These are phyloP conservation scores for Geotrupes spiniger DNA, from an alignment of 2,888 invertebrate genomes.

Conservation along the genomic window DNA sequence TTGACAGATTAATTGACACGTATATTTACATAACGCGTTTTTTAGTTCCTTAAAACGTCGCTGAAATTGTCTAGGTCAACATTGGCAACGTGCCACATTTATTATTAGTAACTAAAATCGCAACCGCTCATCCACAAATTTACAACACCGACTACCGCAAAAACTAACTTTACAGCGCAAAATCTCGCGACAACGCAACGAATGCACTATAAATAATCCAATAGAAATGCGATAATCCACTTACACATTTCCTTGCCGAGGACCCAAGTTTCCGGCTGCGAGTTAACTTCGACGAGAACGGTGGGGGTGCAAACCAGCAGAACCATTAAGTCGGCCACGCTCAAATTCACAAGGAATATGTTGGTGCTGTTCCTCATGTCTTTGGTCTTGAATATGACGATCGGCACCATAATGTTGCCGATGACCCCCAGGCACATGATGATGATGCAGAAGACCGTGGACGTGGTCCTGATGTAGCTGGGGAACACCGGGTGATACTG, in stretches of 20 bases:
- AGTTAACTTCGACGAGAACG: slow-evolving; percentile 90
- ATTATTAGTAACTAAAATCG: too few species aligned
- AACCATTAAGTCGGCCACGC: slow-evolving; percentile 89
- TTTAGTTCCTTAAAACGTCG: too few species aligned
- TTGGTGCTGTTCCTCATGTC: slow-evolving; percentile 95
- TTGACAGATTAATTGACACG: too few species aligned
- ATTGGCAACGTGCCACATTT: too few species aligned
- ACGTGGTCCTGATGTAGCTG: slow-evolving; percentile 81
- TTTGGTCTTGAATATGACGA: slow-evolving; percentile 87
- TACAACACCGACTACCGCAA: too few species aligned
- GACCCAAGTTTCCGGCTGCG: slow-evolving; percentile 88
- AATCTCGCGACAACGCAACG: too few species aligned
- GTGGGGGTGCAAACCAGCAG: slow-evolving; percentile 90
- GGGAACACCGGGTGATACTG: slow-evolving; percentile 58
- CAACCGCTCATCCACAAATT: too few species aligned
- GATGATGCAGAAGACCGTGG: slow-evolving; percentile 82
- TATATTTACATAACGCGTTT: too few species aligned
- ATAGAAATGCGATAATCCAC: too few species aligned
- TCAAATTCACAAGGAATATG: slow-evolving; percentile 90
- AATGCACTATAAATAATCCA: too few species aligned
- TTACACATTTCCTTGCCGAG: slow-evolving; percentile 91
- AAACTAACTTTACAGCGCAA: too few species aligned
- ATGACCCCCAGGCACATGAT: slow-evolving; percentile 88
- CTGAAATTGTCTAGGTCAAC: too few species aligned
- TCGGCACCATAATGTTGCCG: slow-evolving; percentile 90